Evolutionary conservation across 2,888 invertebrate genomes (phyloP).

Genomic region (Omphaloscelis lunosa): DNA sequence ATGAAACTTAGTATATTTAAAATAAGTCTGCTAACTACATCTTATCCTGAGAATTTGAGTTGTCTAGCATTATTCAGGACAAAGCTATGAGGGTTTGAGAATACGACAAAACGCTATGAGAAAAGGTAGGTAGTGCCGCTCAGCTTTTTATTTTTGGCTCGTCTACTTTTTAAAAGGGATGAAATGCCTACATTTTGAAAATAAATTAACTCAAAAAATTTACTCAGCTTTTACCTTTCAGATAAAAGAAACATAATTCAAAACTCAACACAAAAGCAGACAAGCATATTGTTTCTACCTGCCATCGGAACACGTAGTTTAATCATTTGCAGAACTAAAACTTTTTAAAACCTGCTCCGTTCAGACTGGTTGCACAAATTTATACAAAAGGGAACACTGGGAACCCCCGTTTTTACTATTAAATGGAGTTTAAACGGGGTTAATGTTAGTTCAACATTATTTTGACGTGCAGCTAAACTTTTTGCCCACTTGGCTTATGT

Average conservation of each 20-base stretch:
- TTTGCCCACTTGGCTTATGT: conserved; percentile 52
- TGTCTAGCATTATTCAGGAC: not conserved
- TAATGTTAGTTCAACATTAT: conserved; percentile 44
- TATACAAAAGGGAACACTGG: conserved; percentile 49
- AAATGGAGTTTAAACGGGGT: conserved; percentile 56
- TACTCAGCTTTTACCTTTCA: not conserved
- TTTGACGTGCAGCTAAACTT: conserved; percentile 54
- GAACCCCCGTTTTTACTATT: conserved; percentile 53
- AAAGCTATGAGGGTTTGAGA: not conserved
- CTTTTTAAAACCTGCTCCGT: conserved; percentile 32
- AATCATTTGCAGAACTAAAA: conserved; percentile 40
- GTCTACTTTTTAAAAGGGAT: not conserved
- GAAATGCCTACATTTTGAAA: not conserved
- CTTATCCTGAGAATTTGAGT: not conserved
- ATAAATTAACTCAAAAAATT: not conserved
- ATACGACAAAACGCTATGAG: not conserved
- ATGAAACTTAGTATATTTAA: not conserved
- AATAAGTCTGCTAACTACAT: not conserved
- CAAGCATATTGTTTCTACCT: conserved; percentile 16
- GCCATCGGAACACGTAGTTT: conserved; percentile 22
- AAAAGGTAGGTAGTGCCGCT: not conserved
- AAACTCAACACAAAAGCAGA: conserved; percentile 1
- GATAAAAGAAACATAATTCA: not conserved
- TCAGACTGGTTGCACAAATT: conserved; percentile 44
- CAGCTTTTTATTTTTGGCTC: not conserved